phyloP scores from a whole-genome alignment of 64 coral and sea anemone genomes.

The Acropora yongei region DNA sequence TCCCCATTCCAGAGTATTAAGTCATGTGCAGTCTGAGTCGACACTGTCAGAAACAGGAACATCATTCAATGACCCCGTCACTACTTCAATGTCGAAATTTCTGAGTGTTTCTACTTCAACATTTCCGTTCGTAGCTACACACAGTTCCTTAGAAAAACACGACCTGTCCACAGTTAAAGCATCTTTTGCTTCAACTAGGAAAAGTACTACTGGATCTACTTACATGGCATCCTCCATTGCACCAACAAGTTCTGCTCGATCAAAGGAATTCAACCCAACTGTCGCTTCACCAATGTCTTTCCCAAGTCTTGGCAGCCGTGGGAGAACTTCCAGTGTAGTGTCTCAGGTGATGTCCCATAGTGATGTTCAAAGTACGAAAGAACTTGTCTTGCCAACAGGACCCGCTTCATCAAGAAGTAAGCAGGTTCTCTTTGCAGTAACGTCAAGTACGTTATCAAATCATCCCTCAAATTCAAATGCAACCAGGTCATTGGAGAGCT shows the following conservation, averaged over 20 bases:
- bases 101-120: background rate
- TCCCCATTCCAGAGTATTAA: background rate
- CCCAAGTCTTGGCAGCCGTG: background rate
- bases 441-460: background rate
- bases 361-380: background rate
- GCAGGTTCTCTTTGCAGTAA: background rate
- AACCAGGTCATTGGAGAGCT: background rate
- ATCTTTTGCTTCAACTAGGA: background rate
- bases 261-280: background rate
- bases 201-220: background rate
- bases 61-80: background rate
- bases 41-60: background rate
- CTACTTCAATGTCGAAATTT: background rate
- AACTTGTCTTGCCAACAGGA: background rate
- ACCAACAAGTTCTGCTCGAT: background rate
- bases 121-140: background rate
- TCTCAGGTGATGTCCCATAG: background rate
- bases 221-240: background rate
- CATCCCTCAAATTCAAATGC: background rate
- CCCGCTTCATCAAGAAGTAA: background rate
- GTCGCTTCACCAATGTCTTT: background rate
- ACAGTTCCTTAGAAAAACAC: background rate
- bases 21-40: background rate
- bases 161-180: background rate
- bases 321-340: background rate